Evolutionary conservation across 1,140 invertebrate species (phyloP).

Genomic region (Gryllus bimaculatus): DNA sequence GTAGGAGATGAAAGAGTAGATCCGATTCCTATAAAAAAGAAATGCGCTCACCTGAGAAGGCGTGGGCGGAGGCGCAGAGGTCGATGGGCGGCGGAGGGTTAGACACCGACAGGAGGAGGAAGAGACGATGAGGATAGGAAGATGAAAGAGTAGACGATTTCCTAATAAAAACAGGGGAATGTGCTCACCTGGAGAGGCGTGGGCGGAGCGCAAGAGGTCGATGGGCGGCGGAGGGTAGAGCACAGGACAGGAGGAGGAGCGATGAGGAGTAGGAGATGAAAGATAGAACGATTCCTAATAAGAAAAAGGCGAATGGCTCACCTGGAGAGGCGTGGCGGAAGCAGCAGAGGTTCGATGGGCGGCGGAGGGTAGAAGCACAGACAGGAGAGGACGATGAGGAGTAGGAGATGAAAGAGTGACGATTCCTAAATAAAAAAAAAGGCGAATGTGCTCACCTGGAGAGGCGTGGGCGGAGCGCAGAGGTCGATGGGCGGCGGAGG

Average conservation of each 20-base stretch:
- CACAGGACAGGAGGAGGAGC: too few relatives aligned
- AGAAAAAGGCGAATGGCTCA: too few relatives aligned
- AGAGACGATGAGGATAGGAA: too few relatives aligned
- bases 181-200: slow-evolving; percentile 72
- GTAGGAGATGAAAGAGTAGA: too few relatives aligned
- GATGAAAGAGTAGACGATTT: too few relatives aligned
- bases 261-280: background rate
- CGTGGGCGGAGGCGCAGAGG: background rate
- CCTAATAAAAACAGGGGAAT: too few relatives aligned
- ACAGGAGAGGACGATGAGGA: background rate
- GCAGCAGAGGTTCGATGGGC: background rate
- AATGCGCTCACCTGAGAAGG: background rate
- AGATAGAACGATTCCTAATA: too few relatives aligned
- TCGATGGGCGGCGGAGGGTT: background rate
- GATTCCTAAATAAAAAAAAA: background rate
- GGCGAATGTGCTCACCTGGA: slow-evolving; percentile 51
- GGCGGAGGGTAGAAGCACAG: background rate
- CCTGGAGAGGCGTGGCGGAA: background rate
- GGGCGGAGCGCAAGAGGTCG: slow-evolving; percentile 28
- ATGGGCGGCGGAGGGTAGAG: slow-evolving; percentile 37
- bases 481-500: slow-evolving; percentile 43
- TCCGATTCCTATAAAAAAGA: background rate
- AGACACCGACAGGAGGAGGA: background rate
- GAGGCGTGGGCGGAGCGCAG: slow-evolving; percentile 41
- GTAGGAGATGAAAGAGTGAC: too few relatives aligned